Percentiles rank a stretch among this genome's conserved stretches.
phyloP scores from a whole-genome alignment of 2,113 vertebrate species.

The Passer montanus region DNA sequence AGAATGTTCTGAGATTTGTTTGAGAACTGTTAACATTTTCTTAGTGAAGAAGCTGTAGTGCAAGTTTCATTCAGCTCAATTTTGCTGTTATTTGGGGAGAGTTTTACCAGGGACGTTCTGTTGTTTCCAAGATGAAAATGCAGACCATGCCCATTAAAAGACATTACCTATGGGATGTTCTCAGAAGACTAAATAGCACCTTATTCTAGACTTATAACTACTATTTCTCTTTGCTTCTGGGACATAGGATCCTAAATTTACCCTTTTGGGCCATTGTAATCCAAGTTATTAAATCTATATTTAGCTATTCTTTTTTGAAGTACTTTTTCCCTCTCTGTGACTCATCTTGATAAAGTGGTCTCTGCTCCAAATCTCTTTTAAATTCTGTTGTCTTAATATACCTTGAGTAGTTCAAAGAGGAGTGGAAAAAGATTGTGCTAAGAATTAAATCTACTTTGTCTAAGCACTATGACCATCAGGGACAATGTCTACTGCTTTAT shows the following conservation, averaged over 20 bases:
- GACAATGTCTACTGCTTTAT: not conserved
- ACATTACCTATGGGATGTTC: not conserved
- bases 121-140: not conserved
- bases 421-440: not conserved
- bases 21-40: not conserved
- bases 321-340: not conserved
- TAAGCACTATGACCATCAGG: not conserved
- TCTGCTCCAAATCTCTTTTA: not conserved
- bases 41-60: not conserved
- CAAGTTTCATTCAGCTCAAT: not conserved
- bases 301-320: not conserved
- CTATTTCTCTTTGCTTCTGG: not conserved
- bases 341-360: not conserved
- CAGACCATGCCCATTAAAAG: not conserved
- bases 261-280: not conserved
- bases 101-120: not conserved
- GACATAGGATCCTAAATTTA: not conserved
- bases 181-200: not conserved
- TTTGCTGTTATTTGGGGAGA: not conserved
- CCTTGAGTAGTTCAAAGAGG: not conserved
- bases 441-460: constrained; percentile 42
- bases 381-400: constrained; percentile 2
- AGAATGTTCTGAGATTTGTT: not conserved
- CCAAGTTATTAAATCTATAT: not conserved
- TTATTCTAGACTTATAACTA: not conserved